phyloP scores from a whole-genome alignment of 2,888 invertebrate genomes.

The Papilio elwesi region DNA sequence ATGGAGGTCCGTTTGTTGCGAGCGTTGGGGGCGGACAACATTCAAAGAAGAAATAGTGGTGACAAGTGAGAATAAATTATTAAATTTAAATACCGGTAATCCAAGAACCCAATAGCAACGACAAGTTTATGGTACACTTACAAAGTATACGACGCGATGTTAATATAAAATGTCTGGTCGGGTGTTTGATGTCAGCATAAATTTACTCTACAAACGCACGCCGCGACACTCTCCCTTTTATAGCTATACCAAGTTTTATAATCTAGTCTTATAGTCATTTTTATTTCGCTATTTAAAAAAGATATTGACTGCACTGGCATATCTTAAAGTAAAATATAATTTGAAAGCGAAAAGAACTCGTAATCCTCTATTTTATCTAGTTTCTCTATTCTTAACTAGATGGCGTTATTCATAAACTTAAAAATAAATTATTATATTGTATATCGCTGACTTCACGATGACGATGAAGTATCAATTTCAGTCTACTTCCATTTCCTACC shows the following conservation, averaged over 20 bases:
- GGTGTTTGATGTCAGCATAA: conserved; percentile 21
- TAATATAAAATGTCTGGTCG: conserved; percentile 20
- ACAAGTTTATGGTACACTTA: background rate
- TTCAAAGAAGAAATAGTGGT: no score
- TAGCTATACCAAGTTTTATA: conserved; percentile 15
- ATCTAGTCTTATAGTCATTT: conserved; percentile 11
- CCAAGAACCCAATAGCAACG: background rate
- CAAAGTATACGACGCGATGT: conserved; percentile 6
- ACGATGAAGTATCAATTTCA: no score
- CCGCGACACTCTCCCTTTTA: conserved; percentile 6
- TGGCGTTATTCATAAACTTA: background rate
- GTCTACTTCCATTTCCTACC: no score
- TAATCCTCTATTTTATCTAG: background rate
- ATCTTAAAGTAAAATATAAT: background rate
- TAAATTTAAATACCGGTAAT: background rate
- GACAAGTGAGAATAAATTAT: background rate
- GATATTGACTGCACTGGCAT: background rate
- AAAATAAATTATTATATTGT: background rate
- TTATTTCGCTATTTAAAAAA: conserved; percentile 13
- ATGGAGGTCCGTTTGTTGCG: no score
- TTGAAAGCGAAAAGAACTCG: background rate
- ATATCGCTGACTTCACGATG: no score
- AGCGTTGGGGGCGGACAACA: no score
- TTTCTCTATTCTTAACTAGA: background rate
- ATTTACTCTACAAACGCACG: conserved; percentile 2